These are phyloP conservation scores for Ormyrus rosae DNA, from an alignment of 2,888 invertebrate species.

Conservation along the genomic window DNA sequence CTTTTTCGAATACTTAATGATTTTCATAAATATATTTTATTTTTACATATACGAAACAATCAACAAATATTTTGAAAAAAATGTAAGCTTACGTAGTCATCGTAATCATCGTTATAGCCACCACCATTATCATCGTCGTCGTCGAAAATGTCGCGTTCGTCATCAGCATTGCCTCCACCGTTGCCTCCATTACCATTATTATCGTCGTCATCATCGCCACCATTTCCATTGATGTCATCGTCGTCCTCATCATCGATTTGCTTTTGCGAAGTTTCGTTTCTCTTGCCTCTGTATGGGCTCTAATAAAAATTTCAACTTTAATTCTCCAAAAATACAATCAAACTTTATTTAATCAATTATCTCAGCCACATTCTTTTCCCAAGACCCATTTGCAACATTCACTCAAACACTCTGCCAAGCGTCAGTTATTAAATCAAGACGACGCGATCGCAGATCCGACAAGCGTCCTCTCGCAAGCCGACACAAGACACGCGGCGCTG, in stretches of 20 bases:
- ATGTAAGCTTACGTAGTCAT: conserved; percentile 32
- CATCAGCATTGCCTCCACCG: conserved; percentile 7
- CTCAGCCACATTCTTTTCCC: too few species aligned
- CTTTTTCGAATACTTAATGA: background rate
- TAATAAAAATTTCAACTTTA: background rate
- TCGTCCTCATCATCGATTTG: conserved; percentile 53
- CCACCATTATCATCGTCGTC: conserved; percentile 34
- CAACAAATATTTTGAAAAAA: background rate
- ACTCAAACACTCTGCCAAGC: background rate
- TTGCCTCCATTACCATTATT: background rate
- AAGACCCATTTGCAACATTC: too few species aligned
- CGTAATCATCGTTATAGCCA: conserved; percentile 36
- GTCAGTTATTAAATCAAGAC: background rate
- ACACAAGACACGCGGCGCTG: conserved; percentile 1
- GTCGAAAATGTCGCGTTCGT: conserved; percentile 39
- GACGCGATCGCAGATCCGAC: background rate
- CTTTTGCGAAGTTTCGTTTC: conserved; percentile 59
- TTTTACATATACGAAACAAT: background rate
- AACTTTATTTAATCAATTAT: too few species aligned
- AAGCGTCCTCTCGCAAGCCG: conserved; percentile 27
- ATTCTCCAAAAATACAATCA: background rate
- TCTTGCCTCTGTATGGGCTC: conserved; percentile 54
- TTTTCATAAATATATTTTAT: conserved; percentile 15
- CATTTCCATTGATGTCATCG: conserved; percentile 1
- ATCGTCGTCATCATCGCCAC: conserved; percentile 17